Evolutionary conservation across 35 echinoderm and acorn worm genomes (phyloP), one percentile per base, ranked within the genome.

Genomic region (Nesometra sesokonis): DNA sequence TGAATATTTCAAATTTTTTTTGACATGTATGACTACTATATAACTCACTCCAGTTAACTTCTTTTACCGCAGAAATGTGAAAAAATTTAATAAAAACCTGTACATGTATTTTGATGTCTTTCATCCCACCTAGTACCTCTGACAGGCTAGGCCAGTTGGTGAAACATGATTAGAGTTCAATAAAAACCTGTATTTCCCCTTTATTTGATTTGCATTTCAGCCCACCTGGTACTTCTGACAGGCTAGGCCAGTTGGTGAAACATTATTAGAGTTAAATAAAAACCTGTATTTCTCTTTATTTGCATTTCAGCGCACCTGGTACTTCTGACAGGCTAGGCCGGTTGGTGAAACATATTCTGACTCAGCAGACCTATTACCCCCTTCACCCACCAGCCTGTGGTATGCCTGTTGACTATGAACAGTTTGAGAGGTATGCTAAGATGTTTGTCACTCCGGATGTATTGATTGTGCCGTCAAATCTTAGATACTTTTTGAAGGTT

Each of bases 401-500:
- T 36, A 84, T 93, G 17, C 91, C 91, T 0, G 47, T 97, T 19
- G 95, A 97, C 38, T 97, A 93, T 39, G 85, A 88, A 29, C 86
- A 97, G 17, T 97, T 89, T 90, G 85, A 89, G 32, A 81, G 85
- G 8, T 97, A 80, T 80, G 91, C 87, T 27, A 90, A 90, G 39
- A 91, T 97, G 89, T 85, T 34, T 3, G 87, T 91, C 27, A 92
- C 86, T 34, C 95, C 92, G 5, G 86, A 93, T 78, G 37, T 97
- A 34, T 89, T 97, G 33, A 89, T 97, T 37, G 82, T 77, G 31
- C 95, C 95, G 3, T 97, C 95, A 34, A 84, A 93, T 40, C 86
- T 97, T 17, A 87, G 95, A 33, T 97, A 85, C 83, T 97, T 97
- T 36, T 82, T 97, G 19, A 97, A 97, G 89, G 95, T 97, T 87